These are phyloP conservation scores for Steinernema feltiae DNA, from an alignment of 1,140 invertebrate species.

Conservation along the genomic window DNA sequence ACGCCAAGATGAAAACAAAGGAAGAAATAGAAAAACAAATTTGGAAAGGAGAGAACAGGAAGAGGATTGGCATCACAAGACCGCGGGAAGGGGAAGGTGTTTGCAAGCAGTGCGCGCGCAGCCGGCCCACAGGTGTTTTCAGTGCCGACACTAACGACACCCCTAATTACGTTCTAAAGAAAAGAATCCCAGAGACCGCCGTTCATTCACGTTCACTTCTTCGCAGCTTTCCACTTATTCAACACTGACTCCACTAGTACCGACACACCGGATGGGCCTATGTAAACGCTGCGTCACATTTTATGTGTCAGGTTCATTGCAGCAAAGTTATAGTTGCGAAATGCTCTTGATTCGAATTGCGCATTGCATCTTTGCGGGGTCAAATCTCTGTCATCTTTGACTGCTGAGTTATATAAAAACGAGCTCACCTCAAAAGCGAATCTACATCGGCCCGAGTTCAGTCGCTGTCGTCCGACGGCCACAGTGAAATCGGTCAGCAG, in stretches of 20 bases:
- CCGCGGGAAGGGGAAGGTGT: not conserved
- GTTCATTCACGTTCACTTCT: not conserved
- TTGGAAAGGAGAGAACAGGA: not conserved
- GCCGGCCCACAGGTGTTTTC: not conserved
- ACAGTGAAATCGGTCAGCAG: not conserved
- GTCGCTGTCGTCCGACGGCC: not conserved
- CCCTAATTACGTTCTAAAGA: not conserved
- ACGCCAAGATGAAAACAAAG: not conserved
- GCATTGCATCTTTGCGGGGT: too few species aligned
- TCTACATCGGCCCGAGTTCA: constrained; percentile 7
- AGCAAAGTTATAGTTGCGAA: not conserved
- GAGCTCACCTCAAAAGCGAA: not conserved
- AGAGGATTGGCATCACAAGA: not conserved
- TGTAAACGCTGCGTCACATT: not conserved
- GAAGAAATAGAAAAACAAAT: not conserved
- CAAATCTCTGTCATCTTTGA: too few species aligned
- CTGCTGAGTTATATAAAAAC: not conserved
- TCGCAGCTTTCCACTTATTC: not conserved
- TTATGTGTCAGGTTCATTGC: not conserved
- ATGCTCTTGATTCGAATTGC: too few species aligned
- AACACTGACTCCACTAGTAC: not conserved
- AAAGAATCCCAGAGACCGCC: too few species aligned
- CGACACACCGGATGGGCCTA: not conserved
- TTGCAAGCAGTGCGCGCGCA: not conserved
- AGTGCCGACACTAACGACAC: too few species aligned